Evolutionary conservation across 2,797 vertebrate genomes (phyloP), one percentile per base, ranked within the genome.

Genomic region (Arctocebus calabarensis): DNA sequence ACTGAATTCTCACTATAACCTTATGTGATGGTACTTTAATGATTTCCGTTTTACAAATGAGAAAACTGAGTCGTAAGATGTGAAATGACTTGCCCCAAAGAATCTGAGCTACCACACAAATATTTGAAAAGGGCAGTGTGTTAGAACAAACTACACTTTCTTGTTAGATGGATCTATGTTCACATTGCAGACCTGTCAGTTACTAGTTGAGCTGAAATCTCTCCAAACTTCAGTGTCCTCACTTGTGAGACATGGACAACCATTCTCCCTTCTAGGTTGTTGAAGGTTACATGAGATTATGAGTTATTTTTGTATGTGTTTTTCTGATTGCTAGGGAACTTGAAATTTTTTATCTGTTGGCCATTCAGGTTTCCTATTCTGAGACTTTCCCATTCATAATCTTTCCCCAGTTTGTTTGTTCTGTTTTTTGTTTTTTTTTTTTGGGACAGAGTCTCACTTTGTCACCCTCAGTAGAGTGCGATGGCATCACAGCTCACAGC

Each of bases 271-370:
- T n/a, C 73, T 23, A 37, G 74, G 27, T 66, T 45, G 14, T 74
- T 75, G 37, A 43, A 87, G 48, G 52, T 48, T 84, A 43, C 2
- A 10, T 84, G 82, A 90, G 57, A 57, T 74, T 57, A 59, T 64
- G 59, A n/a, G n/a, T 70, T 71, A 27, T 81, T 88, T 94, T 97
- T 55, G 32, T 55, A 20, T 32, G 2, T 74, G 23, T 89, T 87
- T 96, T 90, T 71, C n/a, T 84, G 25, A 84, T 87, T 32, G 48
- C 43, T 78, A 61, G 3, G 66, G 78, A 79, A 57, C 45, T 61
- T 90, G 75, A 45, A 43, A 37, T 37, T 55, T 59, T 91, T 68
- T 22, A 14, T 37, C 1, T 96, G 57, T 90, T 84, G 23, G 73
- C 73, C 68, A 75, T 79, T 91, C 29, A 1, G 16, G 13, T 91